phyloP scores from a whole-genome alignment of 1,140 invertebrate genomes.

The Meloidogyne exigua region DNA sequence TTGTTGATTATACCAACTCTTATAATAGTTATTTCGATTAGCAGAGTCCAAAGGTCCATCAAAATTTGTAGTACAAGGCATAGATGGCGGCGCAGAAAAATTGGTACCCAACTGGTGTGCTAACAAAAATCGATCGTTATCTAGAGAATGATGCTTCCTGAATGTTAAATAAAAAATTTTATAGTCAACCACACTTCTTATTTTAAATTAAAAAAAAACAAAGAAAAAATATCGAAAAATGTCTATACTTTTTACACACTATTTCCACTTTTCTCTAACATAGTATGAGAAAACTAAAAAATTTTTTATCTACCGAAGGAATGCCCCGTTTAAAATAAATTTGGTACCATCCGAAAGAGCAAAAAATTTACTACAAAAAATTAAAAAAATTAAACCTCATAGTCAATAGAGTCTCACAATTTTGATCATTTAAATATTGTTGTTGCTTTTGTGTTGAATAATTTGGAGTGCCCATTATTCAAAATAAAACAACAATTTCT shows the following conservation, averaged over 20 bases:
- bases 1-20: too few species aligned
- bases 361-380: not conserved
- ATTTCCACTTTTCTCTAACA: not conserved
- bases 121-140: not conserved
- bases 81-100: not conserved
- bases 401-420: not conserved
- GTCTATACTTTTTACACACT: not conserved
- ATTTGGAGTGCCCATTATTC: not conserved
- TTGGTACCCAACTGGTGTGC: not conserved
- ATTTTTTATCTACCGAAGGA: too few species aligned
- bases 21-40: too few species aligned
- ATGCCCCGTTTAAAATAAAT: too few species aligned
- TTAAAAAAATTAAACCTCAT: constrained; percentile 5
- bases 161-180: not conserved
- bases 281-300: too few species aligned
- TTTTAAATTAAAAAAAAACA: too few species aligned
- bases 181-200: too few species aligned
- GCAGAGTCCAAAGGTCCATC: not conserved
- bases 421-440: not conserved
- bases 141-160: not conserved
- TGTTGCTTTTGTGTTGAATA: not conserved
- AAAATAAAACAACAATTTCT: too few species aligned
- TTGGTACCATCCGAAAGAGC: too few species aligned
- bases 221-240: too few species aligned
- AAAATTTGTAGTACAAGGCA: not conserved